Percentiles rank a stretch among this genome's conserved stretches.
These are phyloP conservation scores for Hippocampus barbouri DNA, from an alignment of 2,113 vertebrate species.

Conservation along the genomic window DNA sequence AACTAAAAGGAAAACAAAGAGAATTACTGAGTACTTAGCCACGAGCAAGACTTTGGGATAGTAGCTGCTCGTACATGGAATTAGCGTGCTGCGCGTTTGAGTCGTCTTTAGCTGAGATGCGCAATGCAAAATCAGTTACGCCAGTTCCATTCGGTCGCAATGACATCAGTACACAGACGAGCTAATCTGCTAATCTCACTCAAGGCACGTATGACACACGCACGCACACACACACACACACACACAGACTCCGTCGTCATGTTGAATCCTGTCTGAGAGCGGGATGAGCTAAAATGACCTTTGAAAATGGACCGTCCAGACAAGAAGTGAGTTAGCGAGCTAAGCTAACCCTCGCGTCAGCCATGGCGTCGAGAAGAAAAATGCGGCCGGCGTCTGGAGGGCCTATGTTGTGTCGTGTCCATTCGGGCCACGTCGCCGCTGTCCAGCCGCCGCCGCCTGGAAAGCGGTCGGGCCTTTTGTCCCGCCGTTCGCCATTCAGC, in stretches of 20 bases:
- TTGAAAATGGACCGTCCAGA: neutral
- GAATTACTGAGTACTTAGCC: no score
- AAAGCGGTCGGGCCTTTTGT: constrained; percentile 3
- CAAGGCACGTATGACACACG: constrained; percentile 19
- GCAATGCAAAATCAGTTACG: neutral
- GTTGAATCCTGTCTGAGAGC: constrained; percentile 39
- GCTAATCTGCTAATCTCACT: constrained; percentile 57
- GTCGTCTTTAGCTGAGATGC: neutral
- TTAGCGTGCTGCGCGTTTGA: no score
- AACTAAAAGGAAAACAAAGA: no score
- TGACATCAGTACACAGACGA: constrained; percentile 37
- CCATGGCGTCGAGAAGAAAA: neutral
- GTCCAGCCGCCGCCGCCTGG: neutral
- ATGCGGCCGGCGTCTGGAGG: neutral
- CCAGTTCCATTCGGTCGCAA: constrained; percentile 37
- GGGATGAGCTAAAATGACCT: constrained; percentile 42
- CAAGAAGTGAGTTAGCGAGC: neutral
- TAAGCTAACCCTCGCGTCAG: neutral
- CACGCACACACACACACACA: constrained; percentile 4
- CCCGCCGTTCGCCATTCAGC: neutral
- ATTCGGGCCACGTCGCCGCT: neutral
- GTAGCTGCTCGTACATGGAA: no score
- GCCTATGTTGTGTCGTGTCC: neutral
- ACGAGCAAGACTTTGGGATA: no score
- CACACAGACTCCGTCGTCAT: constrained; percentile 36